Percentiles rank a stretch among this genome's conserved stretches.
Conservation (phyloP, 92 coral and sea anemone species). For the Zoanthus gigantus region DNA sequence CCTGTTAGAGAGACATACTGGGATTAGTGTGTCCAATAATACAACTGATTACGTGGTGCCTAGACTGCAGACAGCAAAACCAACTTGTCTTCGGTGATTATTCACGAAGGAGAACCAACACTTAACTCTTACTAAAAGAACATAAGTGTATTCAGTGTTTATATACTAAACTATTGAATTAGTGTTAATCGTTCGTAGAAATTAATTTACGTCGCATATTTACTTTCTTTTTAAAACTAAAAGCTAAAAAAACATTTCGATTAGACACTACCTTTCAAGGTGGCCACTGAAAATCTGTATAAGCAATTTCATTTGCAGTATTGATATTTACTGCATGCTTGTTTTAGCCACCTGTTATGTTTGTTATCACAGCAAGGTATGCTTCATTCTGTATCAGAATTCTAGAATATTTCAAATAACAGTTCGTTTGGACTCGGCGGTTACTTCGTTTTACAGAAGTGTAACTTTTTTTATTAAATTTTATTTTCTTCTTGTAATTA, state of each 20-base stretch:
- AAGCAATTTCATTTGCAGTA: slow-evolving; percentile 17
- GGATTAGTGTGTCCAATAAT: neutral
- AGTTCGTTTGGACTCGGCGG: slow-evolving; percentile 51
- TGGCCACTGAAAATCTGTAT: slow-evolving; percentile 1
- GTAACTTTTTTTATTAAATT: neutral
- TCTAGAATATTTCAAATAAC: slow-evolving; percentile 23
- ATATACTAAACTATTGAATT: neutral
- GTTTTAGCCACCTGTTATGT: slow-evolving; percentile 34
- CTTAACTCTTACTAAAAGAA: neutral
- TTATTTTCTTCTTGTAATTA: neutral
- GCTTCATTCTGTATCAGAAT: slow-evolving; percentile 47
- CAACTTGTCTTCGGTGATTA: neutral
- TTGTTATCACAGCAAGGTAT: slow-evolving; percentile 14
- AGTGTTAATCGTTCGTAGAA: slow-evolving; percentile 1
- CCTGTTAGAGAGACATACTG: slow-evolving; percentile 16
- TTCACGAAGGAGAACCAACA: slow-evolving; percentile 7
- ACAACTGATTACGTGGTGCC: slow-evolving; percentile 35
- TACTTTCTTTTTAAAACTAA: neutral
- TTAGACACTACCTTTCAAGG: slow-evolving; percentile 23
- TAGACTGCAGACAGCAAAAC: slow-evolving; percentile 21
- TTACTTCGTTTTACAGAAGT: slow-evolving; percentile 48
- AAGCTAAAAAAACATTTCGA: neutral
- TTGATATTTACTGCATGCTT: slow-evolving; percentile 24
- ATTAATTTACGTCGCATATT: neutral
- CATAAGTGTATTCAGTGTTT: neutral